Evolutionary conservation across 2,113 vertebrate genomes (phyloP).

Genomic region (Anas platyrhynchos): DNA sequence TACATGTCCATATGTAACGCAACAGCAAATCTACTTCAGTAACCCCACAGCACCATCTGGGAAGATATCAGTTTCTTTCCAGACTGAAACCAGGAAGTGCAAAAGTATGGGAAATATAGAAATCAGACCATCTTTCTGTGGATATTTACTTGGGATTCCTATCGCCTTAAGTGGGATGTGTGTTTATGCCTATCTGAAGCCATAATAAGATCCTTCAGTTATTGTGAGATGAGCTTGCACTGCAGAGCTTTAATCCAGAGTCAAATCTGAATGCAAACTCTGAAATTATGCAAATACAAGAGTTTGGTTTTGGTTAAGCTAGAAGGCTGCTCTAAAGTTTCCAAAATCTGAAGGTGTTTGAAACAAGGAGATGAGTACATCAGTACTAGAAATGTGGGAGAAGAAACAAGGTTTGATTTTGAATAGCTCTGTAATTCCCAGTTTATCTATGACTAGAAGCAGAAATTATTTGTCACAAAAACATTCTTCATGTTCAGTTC

Average conservation of each 20-base stretch:
- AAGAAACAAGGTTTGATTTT: neutral
- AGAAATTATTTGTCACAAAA: neutral
- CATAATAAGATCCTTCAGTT: neutral
- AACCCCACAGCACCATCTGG: neutral
- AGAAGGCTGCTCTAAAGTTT: neutral
- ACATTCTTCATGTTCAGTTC: neutral
- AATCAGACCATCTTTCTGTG: neutral
- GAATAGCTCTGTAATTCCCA: neutral
- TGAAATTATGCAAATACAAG: neutral
- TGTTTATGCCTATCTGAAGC: neutral
- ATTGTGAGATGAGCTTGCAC: neutral
- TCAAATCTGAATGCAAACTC: neutral
- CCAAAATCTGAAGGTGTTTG: neutral
- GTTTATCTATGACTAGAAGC: neutral
- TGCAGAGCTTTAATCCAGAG: neutral
- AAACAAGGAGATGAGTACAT: neutral
- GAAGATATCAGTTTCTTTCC: neutral
- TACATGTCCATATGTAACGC: fast-evolving
- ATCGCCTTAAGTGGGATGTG: neutral
- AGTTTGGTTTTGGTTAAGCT: neutral
- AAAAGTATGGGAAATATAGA: slow-evolving; percentile 27
- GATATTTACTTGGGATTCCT: neutral
- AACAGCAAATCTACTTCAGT: neutral
- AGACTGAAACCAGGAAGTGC: neutral
- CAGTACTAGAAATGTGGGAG: fast-evolving